These are phyloP conservation scores for Panurus biarmicus DNA, from an alignment of 2,113 vertebrate genomes.

Conservation along the genomic window DNA sequence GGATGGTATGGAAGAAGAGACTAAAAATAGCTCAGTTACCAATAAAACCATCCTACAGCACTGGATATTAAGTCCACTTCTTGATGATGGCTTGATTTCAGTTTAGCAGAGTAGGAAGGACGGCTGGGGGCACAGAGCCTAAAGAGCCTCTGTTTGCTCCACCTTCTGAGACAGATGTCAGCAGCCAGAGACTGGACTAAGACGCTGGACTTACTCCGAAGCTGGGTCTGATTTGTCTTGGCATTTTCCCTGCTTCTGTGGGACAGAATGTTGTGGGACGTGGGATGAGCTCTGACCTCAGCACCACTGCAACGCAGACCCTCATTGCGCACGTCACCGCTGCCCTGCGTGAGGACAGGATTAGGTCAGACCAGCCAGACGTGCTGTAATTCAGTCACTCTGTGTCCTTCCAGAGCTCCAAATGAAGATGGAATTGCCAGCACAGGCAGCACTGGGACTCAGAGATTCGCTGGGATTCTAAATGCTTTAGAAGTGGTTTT, in stretches of 20 bases:
- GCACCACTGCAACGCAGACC: no score
- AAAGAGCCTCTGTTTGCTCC: neutral
- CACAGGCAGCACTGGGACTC: neutral
- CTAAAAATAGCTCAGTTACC: neutral
- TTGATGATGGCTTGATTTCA: neutral
- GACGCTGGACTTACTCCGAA: fast-evolving
- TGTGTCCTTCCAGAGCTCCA: neutral
- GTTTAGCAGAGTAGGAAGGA: neutral
- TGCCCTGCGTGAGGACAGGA: fast-evolving
- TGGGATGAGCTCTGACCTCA: neutral
- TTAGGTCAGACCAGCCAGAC: neutral
- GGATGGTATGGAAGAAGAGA: neutral
- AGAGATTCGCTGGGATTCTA: neutral
- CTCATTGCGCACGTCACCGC: fast-evolving
- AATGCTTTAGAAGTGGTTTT: neutral
- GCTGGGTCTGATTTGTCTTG: neutral
- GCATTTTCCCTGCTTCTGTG: neutral
- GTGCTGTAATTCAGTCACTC: neutral
- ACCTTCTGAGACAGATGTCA: neutral
- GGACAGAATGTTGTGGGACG: fast-evolving
- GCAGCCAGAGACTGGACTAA: neutral
- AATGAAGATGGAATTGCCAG: neutral
- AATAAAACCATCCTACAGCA: neutral
- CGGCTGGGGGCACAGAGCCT: fast-evolving
- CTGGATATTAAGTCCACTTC: neutral